Conservation (phyloP, 2,888 invertebrate species). For the Digitonthophagus gazella region DNA sequence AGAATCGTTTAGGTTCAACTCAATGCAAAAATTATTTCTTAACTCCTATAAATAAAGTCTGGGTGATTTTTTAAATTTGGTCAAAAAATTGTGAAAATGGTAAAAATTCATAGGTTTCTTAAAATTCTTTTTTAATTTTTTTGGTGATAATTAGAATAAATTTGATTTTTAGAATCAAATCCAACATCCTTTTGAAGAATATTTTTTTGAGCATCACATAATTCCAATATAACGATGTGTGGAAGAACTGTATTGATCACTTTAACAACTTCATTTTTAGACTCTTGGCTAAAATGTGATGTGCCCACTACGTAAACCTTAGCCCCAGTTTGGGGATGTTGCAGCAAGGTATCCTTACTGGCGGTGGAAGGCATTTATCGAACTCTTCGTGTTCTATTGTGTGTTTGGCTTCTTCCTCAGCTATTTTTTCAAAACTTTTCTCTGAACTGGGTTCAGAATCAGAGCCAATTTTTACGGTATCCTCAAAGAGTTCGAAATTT, state of each 20-base stretch:
- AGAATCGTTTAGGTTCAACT: too few species aligned
- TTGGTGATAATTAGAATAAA: too few species aligned
- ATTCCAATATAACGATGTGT: conserved; percentile 90
- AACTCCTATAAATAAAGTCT: too few species aligned
- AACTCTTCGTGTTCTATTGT: conserved; percentile 39
- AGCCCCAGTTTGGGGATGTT: conserved; percentile 70
- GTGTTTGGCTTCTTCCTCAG: conserved; percentile 36
- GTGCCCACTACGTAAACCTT: conserved; percentile 95
- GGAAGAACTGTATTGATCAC: conserved; percentile 86
- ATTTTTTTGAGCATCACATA: conserved; percentile 86
- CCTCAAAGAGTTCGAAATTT: conserved; percentile 42
- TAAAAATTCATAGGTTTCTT: too few species aligned
- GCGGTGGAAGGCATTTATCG: conserved; percentile 53
- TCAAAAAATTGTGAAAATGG: too few species aligned
- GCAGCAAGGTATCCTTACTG: conserved; percentile 80
- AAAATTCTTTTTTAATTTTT: too few species aligned
- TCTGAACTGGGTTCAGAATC: conserved; percentile 46
- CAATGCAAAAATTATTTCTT: too few species aligned
- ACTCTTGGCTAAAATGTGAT: conserved; percentile 96
- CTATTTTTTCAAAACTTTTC: conserved; percentile 46
- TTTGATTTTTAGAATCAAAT: too few species aligned
- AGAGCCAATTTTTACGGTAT: conserved; percentile 44
- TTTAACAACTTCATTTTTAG: conserved; percentile 92
- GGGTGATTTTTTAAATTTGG: too few species aligned
- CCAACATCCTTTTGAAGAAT: conserved; percentile 90